Evolutionary conservation across 2,888 invertebrate species (phyloP).

Genomic region (Bellardia bayeri): DNA sequence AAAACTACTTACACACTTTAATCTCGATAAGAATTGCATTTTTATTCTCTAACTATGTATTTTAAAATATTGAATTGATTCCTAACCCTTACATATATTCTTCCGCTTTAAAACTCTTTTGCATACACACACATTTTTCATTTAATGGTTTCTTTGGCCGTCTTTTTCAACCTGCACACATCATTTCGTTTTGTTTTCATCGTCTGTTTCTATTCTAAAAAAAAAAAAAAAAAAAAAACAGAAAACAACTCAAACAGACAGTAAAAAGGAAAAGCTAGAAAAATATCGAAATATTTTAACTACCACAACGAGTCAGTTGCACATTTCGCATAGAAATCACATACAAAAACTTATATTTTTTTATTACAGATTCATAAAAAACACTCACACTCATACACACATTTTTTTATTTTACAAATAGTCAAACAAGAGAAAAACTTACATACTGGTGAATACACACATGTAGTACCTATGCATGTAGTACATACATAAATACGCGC

Average conservation of each 20-base stretch:
- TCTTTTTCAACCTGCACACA: too few species aligned
- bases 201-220: constrained; percentile 39
- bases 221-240: neutral
- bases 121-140: neutral
- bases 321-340: constrained; percentile 47
- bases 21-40: too few species aligned
- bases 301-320: neutral
- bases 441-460: neutral
- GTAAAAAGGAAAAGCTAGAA: constrained; percentile 5
- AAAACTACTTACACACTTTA: too few species aligned
- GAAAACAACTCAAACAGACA: neutral
- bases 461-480: neutral
- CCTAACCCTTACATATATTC: too few species aligned
- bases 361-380: constrained; percentile 38
- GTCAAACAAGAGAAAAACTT: constrained; percentile 15
- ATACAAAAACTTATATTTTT: constrained; percentile 25
- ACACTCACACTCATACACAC: constrained; percentile 5
- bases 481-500: neutral
- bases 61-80: too few species aligned
- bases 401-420: neutral
- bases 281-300: constrained; percentile 22
- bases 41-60: too few species aligned
- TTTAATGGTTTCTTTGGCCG: too few species aligned
- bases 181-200: constrained; percentile 32
- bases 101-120: neutral